Evolutionary conservation across 2,113 vertebrate species (phyloP).

Genomic region (Datnioides undecimradiatus): DNA sequence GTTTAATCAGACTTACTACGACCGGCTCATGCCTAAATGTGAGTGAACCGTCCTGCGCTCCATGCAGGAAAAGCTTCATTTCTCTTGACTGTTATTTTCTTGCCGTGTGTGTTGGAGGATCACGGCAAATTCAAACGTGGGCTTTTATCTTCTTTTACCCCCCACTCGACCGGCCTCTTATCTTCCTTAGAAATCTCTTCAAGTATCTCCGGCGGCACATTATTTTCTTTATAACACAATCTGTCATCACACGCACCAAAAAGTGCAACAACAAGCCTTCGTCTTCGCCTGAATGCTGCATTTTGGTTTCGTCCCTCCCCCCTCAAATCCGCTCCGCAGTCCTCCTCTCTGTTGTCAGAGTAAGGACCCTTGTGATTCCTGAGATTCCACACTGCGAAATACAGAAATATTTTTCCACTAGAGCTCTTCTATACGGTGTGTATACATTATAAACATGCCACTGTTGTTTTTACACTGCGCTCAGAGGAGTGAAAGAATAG

Average conservation of each 20-base stretch:
- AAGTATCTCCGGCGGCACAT: not conserved
- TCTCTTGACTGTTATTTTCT: slow-evolving; percentile 24
- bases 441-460: slow-evolving; percentile 63
- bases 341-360: slow-evolving; percentile 55
- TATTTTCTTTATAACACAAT: slow-evolving; percentile 37
- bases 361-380: slow-evolving; percentile 70
- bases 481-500: slow-evolving; percentile 17
- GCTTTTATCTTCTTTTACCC: slow-evolving; percentile 6
- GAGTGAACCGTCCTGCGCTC: slow-evolving; percentile 51
- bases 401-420: slow-evolving; percentile 64
- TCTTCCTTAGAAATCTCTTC: slow-evolving; percentile 28
- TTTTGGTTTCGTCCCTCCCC: slow-evolving; percentile 34
- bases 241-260: slow-evolving; percentile 21
- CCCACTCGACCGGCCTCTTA: slow-evolving; percentile 9
- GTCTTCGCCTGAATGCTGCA: slow-evolving; percentile 39
- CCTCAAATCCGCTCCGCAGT: slow-evolving; percentile 38
- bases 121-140: slow-evolving; percentile 13
- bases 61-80: slow-evolving; percentile 25
- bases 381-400: slow-evolving; percentile 63
- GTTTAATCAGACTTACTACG: slow-evolving; percentile 71
- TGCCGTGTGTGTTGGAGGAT: not conserved
- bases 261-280: slow-evolving; percentile 41
- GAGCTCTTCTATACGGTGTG: slow-evolving; percentile 39
- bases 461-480: slow-evolving; percentile 62
- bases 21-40: slow-evolving; percentile 57